Conservation (phyloP, 2,113 vertebrate genomes). For the Gymnarchus niloticus region DNA sequence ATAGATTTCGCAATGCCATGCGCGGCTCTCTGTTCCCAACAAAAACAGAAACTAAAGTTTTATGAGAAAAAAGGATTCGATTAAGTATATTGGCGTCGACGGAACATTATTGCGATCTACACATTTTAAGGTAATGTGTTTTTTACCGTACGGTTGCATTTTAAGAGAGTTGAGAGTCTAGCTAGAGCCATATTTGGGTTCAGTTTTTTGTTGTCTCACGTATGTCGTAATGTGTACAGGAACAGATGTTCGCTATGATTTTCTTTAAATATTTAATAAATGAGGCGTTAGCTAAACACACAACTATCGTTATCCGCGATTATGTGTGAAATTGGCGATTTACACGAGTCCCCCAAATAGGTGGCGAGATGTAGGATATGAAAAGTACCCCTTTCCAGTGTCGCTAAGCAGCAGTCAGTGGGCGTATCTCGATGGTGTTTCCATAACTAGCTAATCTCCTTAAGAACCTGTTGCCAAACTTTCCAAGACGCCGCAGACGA, state of each 20-base stretch:
- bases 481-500: background rate
- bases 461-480: background rate
- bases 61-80: slow-evolving; percentile 31
- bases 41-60: slow-evolving; percentile 54
- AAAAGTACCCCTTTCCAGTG: background rate
- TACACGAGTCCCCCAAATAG: background rate
- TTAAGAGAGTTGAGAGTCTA: background rate
- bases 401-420: slow-evolving; percentile 4
- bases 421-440: background rate
- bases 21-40: slow-evolving; percentile 56
- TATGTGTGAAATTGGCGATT: background rate
- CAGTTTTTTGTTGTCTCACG: background rate
- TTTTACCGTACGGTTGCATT: background rate
- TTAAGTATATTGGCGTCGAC: background rate
- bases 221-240: background rate
- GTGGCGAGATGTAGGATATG: background rate
- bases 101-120: slow-evolving; percentile 22
- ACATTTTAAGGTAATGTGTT: slow-evolving; percentile 49
- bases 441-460: background rate
- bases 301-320: background rate
- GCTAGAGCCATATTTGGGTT: slow-evolving; percentile 2
- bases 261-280: background rate
- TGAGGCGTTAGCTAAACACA: background rate
- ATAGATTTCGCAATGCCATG: slow-evolving; percentile 67
- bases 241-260: background rate